phyloP scores from a whole-genome alignment of 2,797 vertebrate genomes.

The Potorous gilbertii region DNA sequence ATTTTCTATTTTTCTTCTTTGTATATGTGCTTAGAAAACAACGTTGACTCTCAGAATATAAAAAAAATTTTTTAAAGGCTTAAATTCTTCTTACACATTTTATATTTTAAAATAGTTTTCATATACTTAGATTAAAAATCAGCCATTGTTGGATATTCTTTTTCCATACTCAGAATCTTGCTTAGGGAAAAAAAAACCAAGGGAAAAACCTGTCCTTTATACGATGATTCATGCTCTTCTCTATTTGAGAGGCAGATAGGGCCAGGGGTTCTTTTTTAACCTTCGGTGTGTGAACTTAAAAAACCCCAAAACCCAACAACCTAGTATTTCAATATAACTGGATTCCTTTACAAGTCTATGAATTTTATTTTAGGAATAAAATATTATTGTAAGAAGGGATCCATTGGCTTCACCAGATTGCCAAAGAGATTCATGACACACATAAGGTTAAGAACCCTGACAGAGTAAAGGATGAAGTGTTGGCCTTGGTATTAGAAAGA shows the following conservation, averaged over 20 bases:
- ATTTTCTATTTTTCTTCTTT: slow-evolving; percentile 14
- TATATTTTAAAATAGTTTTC: not conserved
- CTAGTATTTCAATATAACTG: not conserved
- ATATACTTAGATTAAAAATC: not conserved
- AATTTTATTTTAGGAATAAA: not conserved
- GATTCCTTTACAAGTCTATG: not conserved
- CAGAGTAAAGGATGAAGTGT: not conserved
- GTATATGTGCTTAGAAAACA: not conserved
- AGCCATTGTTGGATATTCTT: not conserved
- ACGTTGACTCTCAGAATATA: not conserved
- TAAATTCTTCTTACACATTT: not conserved
- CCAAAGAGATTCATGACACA: not conserved
- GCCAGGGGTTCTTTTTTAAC: not conserved
- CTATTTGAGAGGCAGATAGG: not conserved
- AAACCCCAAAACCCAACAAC: not conserved
- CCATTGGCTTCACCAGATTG: not conserved
- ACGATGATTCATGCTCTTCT: not conserved
- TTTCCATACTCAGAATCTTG: not conserved
- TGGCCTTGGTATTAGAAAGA: not conserved
- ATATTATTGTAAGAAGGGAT: not conserved
- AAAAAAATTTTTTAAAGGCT: not conserved
- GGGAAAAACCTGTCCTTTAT: not conserved
- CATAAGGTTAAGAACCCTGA: not conserved
- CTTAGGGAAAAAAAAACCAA: not conserved
- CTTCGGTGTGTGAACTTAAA: not conserved